These are phyloP conservation scores for Caenorhabditis parvicauda DNA, from an alignment of 2,888 invertebrate species.

Conservation along the genomic window DNA sequence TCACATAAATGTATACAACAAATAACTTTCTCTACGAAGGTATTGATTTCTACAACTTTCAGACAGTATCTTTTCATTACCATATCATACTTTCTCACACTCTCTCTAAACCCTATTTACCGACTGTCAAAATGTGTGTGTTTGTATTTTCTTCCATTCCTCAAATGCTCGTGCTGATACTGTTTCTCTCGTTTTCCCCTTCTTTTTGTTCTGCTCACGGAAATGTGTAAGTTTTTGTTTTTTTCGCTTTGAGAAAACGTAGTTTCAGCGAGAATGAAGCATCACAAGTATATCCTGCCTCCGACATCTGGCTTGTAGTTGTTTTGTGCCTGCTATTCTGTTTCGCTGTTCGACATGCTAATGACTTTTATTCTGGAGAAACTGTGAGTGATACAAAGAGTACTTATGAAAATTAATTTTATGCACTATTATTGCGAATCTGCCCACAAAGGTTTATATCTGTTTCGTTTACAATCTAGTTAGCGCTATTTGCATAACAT, in stretches of 20 bases:
- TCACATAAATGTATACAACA: too few species aligned
- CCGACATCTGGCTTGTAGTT: constrained; percentile 35
- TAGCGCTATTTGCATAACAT: background rate
- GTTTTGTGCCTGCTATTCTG: constrained; percentile 34
- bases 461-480: background rate
- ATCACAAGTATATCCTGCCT: constrained; percentile 19
- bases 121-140: too few species aligned
- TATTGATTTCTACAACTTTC: too few species aligned
- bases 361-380: constrained; percentile 43
- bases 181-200: background rate
- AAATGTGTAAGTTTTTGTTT: background rate
- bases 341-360: constrained; percentile 38
- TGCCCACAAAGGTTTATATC: background rate
- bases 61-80: too few species aligned
- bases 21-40: too few species aligned
- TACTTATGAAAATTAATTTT: background rate
- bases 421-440: background rate
- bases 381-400: constrained; percentile 16
- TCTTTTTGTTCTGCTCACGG: background rate
- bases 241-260: background rate
- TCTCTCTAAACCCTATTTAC: too few species aligned
- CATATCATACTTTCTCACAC: too few species aligned
- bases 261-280: constrained; percentile 23
- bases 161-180: too few species aligned
- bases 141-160: too few species aligned